Evolutionary conservation across 2,888 invertebrate genomes (phyloP), one percentile per base, ranked within the genome.

Genomic region (Gryllus longicercus): DNA sequence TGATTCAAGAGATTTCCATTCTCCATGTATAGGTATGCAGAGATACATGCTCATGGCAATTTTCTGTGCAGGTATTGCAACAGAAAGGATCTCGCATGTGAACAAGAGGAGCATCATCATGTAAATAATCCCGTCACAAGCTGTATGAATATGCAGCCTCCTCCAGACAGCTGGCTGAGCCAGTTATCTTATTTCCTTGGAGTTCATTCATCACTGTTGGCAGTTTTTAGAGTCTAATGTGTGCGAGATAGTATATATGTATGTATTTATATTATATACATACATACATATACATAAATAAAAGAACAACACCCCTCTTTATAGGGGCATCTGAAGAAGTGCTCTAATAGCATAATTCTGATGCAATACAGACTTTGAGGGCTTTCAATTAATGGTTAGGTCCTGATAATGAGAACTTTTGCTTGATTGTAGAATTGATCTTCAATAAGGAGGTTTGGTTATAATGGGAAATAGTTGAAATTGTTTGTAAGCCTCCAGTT

Each of bases 81-180:
- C 96, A 96, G 88, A 96, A 96, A 89, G 97, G 96, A 84, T 96
- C 96, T 85, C 91, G 96, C 86, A 97, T 97, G 96, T 97, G 94
- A 94, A 74, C 50, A 49, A 50, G 38, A 23, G 16, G 18, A n/a
- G 14, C 74, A 79, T 16, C 78, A 63, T 14, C 63, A 16, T 63
- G 63, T 63, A 63, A 18, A 63, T 63, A 63, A n/a, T 63, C 63
- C 63, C 10, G n/a, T 38, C 16, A 63, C 16, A n/a, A 63, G n/a
- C 63, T 63, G 63, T 63, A n/a, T n/a, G n/a, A 63, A n/a, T 63
- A n/a, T 63, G 63, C 63, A 63, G 63, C n/a, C 14, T n/a, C 63
- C 63, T 63, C 63, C 14, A 63, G 63, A 63, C 14, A 18, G 14
- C 16, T n/a, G 14, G n/a, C 14, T 63, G 14, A 63, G 14, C 63